Conservation (phyloP, 2,113 vertebrate genomes). For the Apus apus region DNA sequence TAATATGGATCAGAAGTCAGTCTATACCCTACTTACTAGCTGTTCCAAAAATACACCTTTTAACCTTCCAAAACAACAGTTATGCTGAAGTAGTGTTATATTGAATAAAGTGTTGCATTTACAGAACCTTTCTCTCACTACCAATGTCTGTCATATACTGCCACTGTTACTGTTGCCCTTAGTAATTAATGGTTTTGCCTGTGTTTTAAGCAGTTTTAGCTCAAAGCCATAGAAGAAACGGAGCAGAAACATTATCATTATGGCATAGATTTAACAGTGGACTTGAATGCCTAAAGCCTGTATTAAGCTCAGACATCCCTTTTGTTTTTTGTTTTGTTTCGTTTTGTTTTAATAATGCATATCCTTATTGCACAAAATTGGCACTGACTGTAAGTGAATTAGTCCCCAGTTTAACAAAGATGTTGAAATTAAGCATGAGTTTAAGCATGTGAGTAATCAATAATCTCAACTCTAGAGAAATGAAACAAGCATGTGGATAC, state of each 20-base stretch:
- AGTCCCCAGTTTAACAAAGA: neutral
- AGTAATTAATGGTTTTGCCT: neutral
- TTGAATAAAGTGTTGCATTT: neutral
- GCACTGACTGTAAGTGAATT: neutral
- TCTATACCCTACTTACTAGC: neutral
- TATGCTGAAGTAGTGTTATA: neutral
- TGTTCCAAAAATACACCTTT: neutral
- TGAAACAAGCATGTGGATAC: neutral
- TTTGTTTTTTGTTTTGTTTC: neutral
- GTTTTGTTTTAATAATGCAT: neutral
- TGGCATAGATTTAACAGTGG: neutral
- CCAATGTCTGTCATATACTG: neutral
- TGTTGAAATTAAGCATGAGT: neutral
- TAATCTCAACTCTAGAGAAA: neutral
- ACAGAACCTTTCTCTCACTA: neutral
- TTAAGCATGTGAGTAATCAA: constrained; percentile 1
- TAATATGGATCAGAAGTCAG: neutral
- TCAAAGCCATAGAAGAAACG: neutral
- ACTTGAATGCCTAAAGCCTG: neutral
- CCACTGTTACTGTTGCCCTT: neutral
- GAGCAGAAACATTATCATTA: neutral
- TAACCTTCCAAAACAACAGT: neutral
- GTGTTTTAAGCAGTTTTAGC: neutral
- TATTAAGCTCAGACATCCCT: neutral
- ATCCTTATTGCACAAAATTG: neutral